phyloP scores from a whole-genome alignment of 2,797 vertebrate genomes.

The Onychomys arenicola region DNA sequence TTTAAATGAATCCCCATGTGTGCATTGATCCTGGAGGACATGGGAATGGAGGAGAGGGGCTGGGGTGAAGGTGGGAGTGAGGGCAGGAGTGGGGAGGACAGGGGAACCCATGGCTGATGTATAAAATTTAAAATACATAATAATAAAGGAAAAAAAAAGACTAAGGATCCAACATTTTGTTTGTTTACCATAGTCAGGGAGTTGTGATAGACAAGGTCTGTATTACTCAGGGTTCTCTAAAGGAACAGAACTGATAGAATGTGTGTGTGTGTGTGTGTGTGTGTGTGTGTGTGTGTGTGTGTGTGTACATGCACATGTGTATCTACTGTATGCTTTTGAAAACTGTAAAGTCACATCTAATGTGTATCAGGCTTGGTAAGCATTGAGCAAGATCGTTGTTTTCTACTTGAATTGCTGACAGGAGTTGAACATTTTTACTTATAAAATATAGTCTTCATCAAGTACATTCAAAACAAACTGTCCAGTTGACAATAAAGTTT shows the following conservation, averaged over 20 bases:
- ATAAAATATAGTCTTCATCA: constrained; percentile 15
- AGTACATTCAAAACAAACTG: constrained; percentile 45
- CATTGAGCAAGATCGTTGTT: background rate
- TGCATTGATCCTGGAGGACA: no score
- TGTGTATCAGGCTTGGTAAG: background rate
- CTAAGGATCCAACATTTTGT: constrained; percentile 4
- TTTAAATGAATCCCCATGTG: no score
- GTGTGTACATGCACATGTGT: no score
- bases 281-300: background rate
- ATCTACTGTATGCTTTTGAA: constrained; percentile 20
- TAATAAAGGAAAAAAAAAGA: constrained; percentile 10
- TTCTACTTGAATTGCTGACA: constrained; percentile 14
- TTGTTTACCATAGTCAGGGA: background rate
- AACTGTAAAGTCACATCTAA: background rate
- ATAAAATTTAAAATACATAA: no score
- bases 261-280: background rate
- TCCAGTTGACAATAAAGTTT: background rate
- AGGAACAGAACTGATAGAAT: background rate
- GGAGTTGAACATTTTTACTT: background rate
- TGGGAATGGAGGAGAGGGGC: no score
- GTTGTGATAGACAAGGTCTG: background rate
- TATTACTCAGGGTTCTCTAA: background rate
- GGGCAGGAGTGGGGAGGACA: no score
- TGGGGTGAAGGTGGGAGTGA: no score
- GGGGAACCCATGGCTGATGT: no score